A percentile compares a stretch with the other conserved stretches of the same genome.
phyloP scores from a whole-genome alignment of 2,113 vertebrate species.

The Aphyosemion australe region DNA sequence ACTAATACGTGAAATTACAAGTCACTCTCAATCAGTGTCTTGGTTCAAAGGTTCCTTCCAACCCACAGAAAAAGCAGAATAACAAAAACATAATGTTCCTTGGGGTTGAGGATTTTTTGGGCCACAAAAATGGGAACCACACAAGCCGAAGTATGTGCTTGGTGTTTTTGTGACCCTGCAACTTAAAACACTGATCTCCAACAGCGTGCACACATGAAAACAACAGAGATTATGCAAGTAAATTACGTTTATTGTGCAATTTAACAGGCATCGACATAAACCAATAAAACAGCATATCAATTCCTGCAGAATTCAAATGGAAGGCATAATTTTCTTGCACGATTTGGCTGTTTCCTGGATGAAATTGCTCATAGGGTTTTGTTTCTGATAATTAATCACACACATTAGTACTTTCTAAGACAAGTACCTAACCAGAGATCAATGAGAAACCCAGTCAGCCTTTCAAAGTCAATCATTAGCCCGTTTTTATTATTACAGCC shows the following conservation, averaged over 20 bases:
- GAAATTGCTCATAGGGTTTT: too few species aligned
- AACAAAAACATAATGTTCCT: conserved; percentile 62
- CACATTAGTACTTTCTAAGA: conserved; percentile 32
- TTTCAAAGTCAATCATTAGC: conserved; percentile 60
- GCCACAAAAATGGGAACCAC: conserved; percentile 54
- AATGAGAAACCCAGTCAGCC: conserved; percentile 18
- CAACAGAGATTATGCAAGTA: conserved; percentile 36
- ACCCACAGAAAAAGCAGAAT: conserved; percentile 30
- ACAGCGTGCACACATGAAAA: conserved; percentile 15
- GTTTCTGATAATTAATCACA: too few species aligned
- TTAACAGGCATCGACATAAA: too few species aligned
- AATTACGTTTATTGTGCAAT: conserved; percentile 31
- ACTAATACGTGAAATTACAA: conserved; percentile 32
- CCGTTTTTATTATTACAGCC: conserved; percentile 43
- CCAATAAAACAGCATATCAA: too few species aligned
- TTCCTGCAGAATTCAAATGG: too few species aligned
- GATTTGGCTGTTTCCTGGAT: too few species aligned
- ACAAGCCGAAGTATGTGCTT: conserved; percentile 42
- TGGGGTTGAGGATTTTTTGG: conserved; percentile 44
- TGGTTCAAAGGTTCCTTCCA: conserved; percentile 29
- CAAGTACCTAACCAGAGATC: conserved; percentile 27
- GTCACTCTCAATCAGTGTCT: conserved; percentile 41
- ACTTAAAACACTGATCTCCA: conserved; percentile 12
- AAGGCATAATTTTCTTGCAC: too few species aligned
- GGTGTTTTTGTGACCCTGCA: conserved; percentile 24